A percentile compares a stretch with the other conserved stretches of the same genome.
Evolutionary conservation across 1,140 invertebrate species (phyloP).

Genomic region (Marisa cornuarietis): DNA sequence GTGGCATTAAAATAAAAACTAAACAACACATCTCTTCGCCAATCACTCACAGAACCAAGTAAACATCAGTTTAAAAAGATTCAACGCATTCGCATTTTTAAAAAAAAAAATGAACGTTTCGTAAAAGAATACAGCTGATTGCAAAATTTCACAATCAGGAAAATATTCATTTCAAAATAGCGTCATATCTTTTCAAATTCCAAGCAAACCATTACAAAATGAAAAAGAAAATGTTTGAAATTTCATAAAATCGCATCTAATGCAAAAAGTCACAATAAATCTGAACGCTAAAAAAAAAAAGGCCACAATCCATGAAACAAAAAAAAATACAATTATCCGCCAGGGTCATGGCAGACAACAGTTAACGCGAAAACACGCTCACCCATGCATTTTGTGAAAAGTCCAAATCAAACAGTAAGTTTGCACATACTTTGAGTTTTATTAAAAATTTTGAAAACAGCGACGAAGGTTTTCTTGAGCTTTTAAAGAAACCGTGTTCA

Average conservation of each 20-base stretch:
- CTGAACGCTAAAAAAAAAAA: not conserved
- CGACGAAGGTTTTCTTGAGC: too few relatives aligned
- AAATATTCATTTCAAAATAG: conserved; percentile 23
- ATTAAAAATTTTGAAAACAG: too few relatives aligned
- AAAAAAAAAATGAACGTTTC: not conserved
- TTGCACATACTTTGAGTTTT: too few relatives aligned
- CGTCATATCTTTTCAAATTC: conserved; percentile 10
- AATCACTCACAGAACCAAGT: not conserved
- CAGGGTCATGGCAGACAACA: not conserved
- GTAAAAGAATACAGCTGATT: conserved; percentile 20
- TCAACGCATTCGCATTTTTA: not conserved
- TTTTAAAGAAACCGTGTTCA: too few relatives aligned
- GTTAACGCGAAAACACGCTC: not conserved
- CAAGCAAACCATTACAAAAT: not conserved
- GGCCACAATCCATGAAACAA: conserved; percentile 2
- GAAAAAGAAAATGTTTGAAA: not conserved
- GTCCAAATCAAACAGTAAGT: too few relatives aligned
- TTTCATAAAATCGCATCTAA: not conserved
- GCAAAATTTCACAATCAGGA: conserved; percentile 26
- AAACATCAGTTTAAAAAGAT: not conserved
- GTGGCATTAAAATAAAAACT: not conserved
- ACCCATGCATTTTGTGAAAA: not conserved
- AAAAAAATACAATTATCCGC: not conserved
- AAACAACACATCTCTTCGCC: not conserved
- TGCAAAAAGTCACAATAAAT: conserved; percentile 8